These are phyloP conservation scores for Rhadina sibilatrix DNA, from an alignment of 2,113 vertebrate species.

Conservation along the genomic window DNA sequence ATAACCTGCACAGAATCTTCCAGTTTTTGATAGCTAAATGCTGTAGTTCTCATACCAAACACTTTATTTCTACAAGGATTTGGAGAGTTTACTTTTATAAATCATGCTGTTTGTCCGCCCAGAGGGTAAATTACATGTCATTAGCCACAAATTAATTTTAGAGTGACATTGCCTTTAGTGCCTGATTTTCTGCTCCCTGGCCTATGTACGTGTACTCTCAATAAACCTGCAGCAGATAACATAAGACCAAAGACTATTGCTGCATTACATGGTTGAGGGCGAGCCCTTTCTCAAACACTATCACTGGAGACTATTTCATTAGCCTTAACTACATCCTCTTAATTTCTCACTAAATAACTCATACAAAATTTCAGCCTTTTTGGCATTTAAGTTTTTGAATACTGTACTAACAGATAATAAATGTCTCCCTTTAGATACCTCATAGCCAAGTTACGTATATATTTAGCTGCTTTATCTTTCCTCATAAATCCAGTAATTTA, in stretches of 20 bases:
- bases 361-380: not conserved
- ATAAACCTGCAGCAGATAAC: not conserved
- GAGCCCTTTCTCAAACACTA: not conserved
- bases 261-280: not conserved
- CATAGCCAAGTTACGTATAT: conserved; percentile 11
- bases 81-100: not conserved
- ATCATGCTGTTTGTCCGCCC: not conserved
- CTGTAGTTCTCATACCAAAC: not conserved
- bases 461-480: conserved; percentile 46
- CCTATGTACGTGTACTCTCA: not conserved
- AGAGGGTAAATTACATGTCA: not conserved
- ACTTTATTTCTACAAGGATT: not conserved
- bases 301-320: not conserved
- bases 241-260: not conserved
- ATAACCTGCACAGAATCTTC: not conserved
- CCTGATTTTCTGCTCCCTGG: not conserved
- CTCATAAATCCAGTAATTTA: conserved; percentile 14
- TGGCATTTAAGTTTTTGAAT: not conserved
- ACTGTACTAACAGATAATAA: not conserved
- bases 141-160: not conserved
- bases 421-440: conserved; percentile 1
- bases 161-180: not conserved
- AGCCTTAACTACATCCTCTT: not conserved
- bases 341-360: conserved; percentile 38
- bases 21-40: not conserved